A percentile compares a stretch with the other conserved stretches of the same genome.
Evolutionary conservation across 2,888 invertebrate species (phyloP).

Genomic region (Teinopalpus imperialis): DNA sequence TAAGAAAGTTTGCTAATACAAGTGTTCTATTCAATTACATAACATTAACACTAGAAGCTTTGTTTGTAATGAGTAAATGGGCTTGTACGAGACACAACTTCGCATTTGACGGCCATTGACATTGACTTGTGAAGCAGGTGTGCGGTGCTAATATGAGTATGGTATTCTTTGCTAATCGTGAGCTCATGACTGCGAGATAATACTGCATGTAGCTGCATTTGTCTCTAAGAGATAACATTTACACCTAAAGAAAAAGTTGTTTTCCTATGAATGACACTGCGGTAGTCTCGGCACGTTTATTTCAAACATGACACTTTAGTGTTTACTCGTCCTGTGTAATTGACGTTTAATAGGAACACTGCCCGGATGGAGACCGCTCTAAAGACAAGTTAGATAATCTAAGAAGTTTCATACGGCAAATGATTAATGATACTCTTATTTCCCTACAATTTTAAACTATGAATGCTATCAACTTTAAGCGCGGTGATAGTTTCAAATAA

Average conservation of each 20-base stretch:
- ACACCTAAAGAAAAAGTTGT: slow-evolving; percentile 9
- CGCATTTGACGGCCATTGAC: slow-evolving; percentile 77
- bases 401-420: slow-evolving; percentile 6
- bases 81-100: no score
- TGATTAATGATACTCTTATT: slow-evolving; percentile 2
- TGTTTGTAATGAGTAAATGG: slow-evolving; percentile 38
- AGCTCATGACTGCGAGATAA: slow-evolving; percentile 35
- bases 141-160: slow-evolving; percentile 37
- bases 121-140: slow-evolving; percentile 64
- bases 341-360: slow-evolving; percentile 19
- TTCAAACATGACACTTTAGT: slow-evolving; percentile 12
- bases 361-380: slow-evolving; percentile 20
- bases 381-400: slow-evolving; percentile 18
- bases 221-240: slow-evolving; percentile 17
- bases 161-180: slow-evolving; percentile 39
- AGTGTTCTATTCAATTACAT: slow-evolving; percentile 29
- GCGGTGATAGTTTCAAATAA: not conserved
- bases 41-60: slow-evolving; percentile 34
- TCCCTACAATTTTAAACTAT: slow-evolving; percentile 3
- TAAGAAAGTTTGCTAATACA: slow-evolving; percentile 14
- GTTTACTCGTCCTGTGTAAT: slow-evolving; percentile 18
- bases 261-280: slow-evolving; percentile 3
- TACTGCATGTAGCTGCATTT: slow-evolving; percentile 20
- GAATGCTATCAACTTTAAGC: not conserved
- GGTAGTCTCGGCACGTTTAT: slow-evolving; percentile 11